Base-by-base conservation (phyloP, 2,888 invertebrate species). In the Leucophora obtusa region DNA sequence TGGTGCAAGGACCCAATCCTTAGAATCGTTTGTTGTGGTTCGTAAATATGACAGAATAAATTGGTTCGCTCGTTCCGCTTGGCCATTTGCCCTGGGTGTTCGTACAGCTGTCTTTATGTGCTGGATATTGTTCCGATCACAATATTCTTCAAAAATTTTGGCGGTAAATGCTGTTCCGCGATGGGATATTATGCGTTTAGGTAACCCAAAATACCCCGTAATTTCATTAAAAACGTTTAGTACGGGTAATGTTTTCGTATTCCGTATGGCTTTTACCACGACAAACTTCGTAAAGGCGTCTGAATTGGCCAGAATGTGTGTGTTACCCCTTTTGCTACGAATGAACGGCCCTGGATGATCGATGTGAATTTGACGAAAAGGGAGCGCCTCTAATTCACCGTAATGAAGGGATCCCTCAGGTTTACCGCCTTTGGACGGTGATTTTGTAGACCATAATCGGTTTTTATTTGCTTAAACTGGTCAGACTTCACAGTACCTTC, bases 111-210 rank as follows among this genome's bases (percentile, higher is more conserved):
- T 72, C 53, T n/a, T n/a, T n/a, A n/a, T n/a, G n/a, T n/a, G n/a
- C n/a, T n/a, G n/a, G n/a, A n/a, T n/a, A n/a, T n/a, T n/a, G n/a
- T n/a, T n/a, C n/a, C n/a, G n/a, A n/a, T n/a, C n/a, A 65, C 82
- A 84, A 60, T 83, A 85, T 0, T 59, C 24, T 73, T 83, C 82
- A 58, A 86, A 86, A 21, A 14, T 21, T 8, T 83, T 81, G 0
- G 85, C 83, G 2, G 83, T 85, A 62, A 83, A 87, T 0, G 84
- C 85, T 1, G 85, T 83, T 8, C 35, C 85, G 62, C 85, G 65
- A 76, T 87, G 85, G 7, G 82, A 80, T 4, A 78, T 50, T 11
- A 72, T 72, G 15, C 51, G 35, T 7, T 10, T 38, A 7, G 82
- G 82, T 47, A 78, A 33, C 1, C 78, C 69, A 51, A 79, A 82